A percentile compares a stretch with the other conserved stretches of the same genome.
These are phyloP conservation scores for Myotis lucifugus DNA, from an alignment of 2,113 vertebrate species.

Conservation along the genomic window DNA sequence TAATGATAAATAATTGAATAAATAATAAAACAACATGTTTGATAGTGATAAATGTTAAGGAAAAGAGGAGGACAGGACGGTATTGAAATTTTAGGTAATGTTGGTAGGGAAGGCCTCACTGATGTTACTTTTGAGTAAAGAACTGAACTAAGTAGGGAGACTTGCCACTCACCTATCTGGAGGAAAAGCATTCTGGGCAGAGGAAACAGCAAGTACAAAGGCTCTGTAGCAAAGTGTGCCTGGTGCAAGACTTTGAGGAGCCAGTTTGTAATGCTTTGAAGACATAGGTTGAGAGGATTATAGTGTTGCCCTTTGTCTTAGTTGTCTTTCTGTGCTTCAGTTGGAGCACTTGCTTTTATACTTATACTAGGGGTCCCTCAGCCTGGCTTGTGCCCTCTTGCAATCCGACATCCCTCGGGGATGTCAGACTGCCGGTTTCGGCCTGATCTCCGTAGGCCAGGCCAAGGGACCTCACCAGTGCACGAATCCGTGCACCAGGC, in stretches of 20 bases:
- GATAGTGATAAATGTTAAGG: neutral
- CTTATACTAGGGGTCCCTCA: neutral
- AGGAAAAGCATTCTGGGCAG: neutral
- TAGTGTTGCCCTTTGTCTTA: neutral
- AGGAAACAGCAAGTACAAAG: neutral
- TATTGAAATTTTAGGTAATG: constrained; percentile 2
- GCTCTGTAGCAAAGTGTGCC: neutral
- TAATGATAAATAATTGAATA: constrained; percentile 8
- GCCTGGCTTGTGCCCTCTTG: too few species aligned
- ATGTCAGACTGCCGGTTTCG: too few species aligned
- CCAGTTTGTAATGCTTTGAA: neutral
- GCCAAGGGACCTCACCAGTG: too few species aligned
- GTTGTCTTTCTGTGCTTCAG: neutral
- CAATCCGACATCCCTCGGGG: too few species aligned
- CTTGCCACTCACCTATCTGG: neutral
- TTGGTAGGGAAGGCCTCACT: neutral
- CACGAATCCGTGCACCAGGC: too few species aligned
- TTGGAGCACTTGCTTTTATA: neutral
- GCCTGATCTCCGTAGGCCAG: too few species aligned
- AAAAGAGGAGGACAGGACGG: neutral
- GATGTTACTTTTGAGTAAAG: neutral
- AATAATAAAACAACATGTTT: neutral
- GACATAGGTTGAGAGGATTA: neutral
- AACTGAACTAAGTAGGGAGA: neutral
- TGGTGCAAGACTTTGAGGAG: neutral